Evolutionary conservation across 2,113 vertebrate species (phyloP).

Genomic region (Mirza zaza): DNA sequence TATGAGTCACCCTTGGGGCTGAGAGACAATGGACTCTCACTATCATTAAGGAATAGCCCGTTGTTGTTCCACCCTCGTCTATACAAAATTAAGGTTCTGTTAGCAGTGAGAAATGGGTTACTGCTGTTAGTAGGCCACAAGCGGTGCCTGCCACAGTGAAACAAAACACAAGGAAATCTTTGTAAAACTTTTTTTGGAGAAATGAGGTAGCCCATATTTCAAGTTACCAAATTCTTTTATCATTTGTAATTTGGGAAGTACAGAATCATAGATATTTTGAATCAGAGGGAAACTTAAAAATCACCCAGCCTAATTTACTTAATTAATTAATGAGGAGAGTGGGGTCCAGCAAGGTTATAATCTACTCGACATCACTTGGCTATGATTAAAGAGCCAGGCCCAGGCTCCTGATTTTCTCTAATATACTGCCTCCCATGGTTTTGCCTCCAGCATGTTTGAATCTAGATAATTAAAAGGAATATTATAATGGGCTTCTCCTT

Average conservation of each 20-base stretch:
- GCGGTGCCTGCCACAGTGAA: neutral
- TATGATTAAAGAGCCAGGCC: neutral
- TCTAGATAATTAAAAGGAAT: neutral
- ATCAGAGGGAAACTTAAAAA: neutral
- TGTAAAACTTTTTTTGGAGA: neutral
- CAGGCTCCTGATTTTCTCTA: neutral
- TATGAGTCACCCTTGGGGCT: neutral
- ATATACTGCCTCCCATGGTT: neutral
- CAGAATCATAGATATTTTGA: neutral
- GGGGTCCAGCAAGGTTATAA: neutral
- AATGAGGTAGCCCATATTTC: neutral
- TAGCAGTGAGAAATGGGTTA: neutral
- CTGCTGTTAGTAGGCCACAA: neutral
- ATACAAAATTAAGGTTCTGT: neutral
- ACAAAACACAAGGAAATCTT: neutral
- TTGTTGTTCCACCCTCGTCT: neutral
- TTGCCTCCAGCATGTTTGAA: neutral
- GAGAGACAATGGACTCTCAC: neutral
- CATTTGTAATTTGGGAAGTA: neutral
- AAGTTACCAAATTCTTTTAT: neutral
- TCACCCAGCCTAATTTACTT: neutral
- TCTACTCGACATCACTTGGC: neutral
- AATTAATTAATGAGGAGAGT: slow-evolving; percentile 21
- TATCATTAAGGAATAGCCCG: neutral
- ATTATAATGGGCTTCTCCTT: neutral